A percentile compares a stretch with the other conserved stretches of the same genome.
Evolutionary conservation across 2,797 vertebrate species (phyloP).

Genomic region (Staurois parvus): DNA sequence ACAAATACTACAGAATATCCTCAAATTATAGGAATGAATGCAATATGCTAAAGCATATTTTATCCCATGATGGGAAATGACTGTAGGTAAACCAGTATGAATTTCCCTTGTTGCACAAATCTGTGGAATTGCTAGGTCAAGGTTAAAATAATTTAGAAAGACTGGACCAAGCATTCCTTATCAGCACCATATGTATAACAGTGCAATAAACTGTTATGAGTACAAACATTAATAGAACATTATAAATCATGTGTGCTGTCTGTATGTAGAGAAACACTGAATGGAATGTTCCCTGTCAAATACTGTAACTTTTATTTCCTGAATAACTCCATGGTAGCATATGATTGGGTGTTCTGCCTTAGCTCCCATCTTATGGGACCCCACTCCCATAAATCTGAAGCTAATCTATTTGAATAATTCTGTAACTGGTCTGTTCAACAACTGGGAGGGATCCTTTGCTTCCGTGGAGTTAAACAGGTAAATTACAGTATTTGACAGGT

Average conservation of each 20-base stretch:
- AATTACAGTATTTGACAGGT: no score
- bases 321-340: no score
- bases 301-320: no score
- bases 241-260: background rate
- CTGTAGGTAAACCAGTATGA: slow-evolving; percentile 3
- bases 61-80: background rate
- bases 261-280: background rate
- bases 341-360: no score
- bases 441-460: no score
- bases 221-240: background rate
- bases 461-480: no score
- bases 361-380: no score
- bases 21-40: background rate
- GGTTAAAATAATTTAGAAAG: slow-evolving; percentile 1
- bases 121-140: slow-evolving; percentile 15
- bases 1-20: background rate
- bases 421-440: no score
- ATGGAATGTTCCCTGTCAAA: background rate
- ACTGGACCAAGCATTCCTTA: background rate
- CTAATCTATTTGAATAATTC: no score
- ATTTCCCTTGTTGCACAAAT: slow-evolving; percentile 37
- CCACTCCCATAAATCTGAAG: no score
- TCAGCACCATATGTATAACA: background rate
- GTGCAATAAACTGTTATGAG: background rate
- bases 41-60: background rate